Evolutionary conservation across 2,797 vertebrate species (phyloP).

Genomic region (Platyrinchus mystaceus): DNA sequence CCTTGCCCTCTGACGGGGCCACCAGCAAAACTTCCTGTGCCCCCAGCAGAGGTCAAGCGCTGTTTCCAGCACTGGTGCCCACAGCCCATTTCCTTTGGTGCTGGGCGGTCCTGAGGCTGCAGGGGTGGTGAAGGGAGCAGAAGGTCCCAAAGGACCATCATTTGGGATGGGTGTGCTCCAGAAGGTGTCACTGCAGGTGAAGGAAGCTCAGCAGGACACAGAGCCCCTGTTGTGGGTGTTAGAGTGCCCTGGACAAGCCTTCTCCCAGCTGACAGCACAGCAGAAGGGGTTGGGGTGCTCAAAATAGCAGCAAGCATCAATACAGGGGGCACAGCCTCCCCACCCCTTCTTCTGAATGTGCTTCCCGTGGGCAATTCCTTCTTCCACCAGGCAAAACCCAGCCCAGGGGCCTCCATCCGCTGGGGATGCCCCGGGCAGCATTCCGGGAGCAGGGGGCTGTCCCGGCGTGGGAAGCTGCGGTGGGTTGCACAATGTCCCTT

Average conservation of each 20-base stretch:
- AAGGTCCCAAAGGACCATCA: not conserved
- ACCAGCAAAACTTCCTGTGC: not conserved
- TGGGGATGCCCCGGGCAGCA: not conserved
- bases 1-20: not conserved
- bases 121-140: not conserved
- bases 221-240: not conserved
- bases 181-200: not conserved
- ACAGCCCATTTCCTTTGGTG: not conserved
- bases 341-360: not conserved
- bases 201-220: not conserved
- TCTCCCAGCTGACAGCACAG: not conserved
- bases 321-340: fast-evolving
- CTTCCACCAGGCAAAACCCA: not conserved
- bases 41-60: not conserved
- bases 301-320: not conserved
- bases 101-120: not conserved
- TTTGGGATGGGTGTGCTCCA: fast-evolving
- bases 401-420: fast-evolving
- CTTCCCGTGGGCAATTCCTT: not conserved
- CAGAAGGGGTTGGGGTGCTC: not conserved
- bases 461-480: fast-evolving
- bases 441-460: not conserved
- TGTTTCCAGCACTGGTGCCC: not conserved
- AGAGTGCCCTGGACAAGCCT: not conserved
- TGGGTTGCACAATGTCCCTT: not conserved